These are phyloP conservation scores for Spea hammondii DNA, from an alignment of 2,797 vertebrate species.

Conservation along the genomic window DNA sequence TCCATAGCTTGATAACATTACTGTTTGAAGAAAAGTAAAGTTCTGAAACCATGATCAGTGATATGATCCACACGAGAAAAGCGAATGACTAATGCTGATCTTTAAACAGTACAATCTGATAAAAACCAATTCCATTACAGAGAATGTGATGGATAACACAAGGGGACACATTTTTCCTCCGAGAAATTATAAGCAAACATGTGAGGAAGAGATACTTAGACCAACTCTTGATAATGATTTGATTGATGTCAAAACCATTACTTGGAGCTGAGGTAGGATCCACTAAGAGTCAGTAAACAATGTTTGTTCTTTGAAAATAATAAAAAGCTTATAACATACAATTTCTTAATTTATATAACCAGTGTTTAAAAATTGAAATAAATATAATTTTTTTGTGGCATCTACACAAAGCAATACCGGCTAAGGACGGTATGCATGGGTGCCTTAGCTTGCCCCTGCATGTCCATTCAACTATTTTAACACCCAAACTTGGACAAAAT, in stretches of 20 bases:
- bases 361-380: slow-evolving; percentile 1
- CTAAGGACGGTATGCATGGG: too few species aligned
- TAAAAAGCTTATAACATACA: slow-evolving; percentile 21
- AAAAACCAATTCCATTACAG: slow-evolving; percentile 52
- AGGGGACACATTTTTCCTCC: slow-evolving; percentile 49
- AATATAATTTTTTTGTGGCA: background rate
- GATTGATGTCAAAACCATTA: slow-evolving; percentile 45
- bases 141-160: slow-evolving; percentile 50
- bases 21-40: slow-evolving; percentile 25
- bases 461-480: too few species aligned
- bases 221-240: slow-evolving; percentile 50
- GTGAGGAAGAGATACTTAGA: slow-evolving; percentile 50
- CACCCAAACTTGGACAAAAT: too few species aligned
- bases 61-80: slow-evolving; percentile 51
- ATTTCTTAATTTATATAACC: background rate
- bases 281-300: slow-evolving; percentile 35
- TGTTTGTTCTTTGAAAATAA: slow-evolving; percentile 27
- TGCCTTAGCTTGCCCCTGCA: too few species aligned
- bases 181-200: slow-evolving; percentile 54
- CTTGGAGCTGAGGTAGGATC: slow-evolving; percentile 42
- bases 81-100: slow-evolving; percentile 52
- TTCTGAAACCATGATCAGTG: slow-evolving; percentile 42
- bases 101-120: slow-evolving; percentile 52
- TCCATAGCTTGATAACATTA: slow-evolving; percentile 9
- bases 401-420: background rate